A percentile compares a stretch with the other conserved stretches of the same genome.
These are phyloP conservation scores for Nothura maculosa DNA, from an alignment of 2,797 vertebrate species.

Conservation along the genomic window DNA sequence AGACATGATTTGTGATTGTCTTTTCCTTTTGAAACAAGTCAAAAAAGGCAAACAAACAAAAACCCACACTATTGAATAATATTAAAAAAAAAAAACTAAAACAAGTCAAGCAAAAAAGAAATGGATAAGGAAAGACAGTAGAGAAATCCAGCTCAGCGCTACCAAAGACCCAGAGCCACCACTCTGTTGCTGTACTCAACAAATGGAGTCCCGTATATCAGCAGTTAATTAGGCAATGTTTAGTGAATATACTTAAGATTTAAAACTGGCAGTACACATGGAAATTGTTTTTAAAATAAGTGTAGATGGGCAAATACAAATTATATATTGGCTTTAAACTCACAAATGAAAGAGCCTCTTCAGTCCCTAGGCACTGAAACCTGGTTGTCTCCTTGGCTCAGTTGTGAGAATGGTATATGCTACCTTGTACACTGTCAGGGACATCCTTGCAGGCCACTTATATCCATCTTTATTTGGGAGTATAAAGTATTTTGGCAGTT, in stretches of 20 bases:
- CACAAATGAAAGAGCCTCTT: not conserved
- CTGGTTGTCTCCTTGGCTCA: not conserved
- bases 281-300: not conserved
- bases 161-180: not conserved
- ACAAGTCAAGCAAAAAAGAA: not conserved
- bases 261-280: not conserved
- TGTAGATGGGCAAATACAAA: not conserved
- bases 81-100: not conserved
- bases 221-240: not conserved
- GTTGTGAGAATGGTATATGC: not conserved
- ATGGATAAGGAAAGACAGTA: not conserved
- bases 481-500: not conserved
- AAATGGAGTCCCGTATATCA: not conserved
- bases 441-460: not conserved
- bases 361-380: not conserved
- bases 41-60: not conserved
- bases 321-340: not conserved
- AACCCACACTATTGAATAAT: not conserved
- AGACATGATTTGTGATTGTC: rapidly evolving
- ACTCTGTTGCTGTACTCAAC: not conserved
- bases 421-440: not conserved
- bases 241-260: not conserved
- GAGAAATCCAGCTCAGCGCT: not conserved
- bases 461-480: not conserved
- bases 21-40: not conserved